Evolutionary conservation across 2,113 vertebrate species (phyloP), one percentile per base, ranked within the genome.

Genomic region (Sylvietta virens): DNA sequence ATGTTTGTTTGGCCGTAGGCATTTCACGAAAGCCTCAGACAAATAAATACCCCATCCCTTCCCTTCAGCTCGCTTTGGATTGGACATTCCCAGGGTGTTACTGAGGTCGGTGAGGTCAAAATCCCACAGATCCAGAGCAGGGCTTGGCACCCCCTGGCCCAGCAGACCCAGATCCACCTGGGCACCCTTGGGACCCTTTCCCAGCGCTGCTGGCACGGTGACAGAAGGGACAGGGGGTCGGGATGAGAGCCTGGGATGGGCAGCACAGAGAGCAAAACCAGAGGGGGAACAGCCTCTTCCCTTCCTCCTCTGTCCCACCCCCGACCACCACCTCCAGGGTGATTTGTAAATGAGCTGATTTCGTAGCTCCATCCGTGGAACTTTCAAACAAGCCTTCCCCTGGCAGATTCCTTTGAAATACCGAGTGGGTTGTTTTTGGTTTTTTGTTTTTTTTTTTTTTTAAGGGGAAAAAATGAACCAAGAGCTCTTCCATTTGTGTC

Each of bases 381-480:
- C 69, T 86, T 94, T 5, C 54, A 85, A 77, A 50, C 70, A 12
- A 91, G 79, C 71, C 5, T 57, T 92, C 60, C 78, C 61, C 70
- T 65, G 89, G 83, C 92, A 81, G 83, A 65, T 35, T n/a, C 30
- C 3, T 77, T 44, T 66, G 84, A 93, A 96, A 95, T 85, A 17
- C 90, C 47, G 8, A 91, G 91, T 76, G 91, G 73, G n/a, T n/a
- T n/a, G n/a, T n/a, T 51, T 51, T 51, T 22, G 47, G 23, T 13
- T 24, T 26, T 26, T 3, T n/a, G n/a, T n/a, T 48, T 48, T 48
- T 48, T 24, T 27, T 17, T 17, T 74, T 96, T 96, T 85, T 71
- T 88, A 93, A 96, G 58, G 85, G 95, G 92, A 93, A 92, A 92
- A 85, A 91, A 90, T 85, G 23, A 95, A 37, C 81, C 78, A 35